Base-by-base conservation (phyloP, 2,113 vertebrate species). In the Zonotrichia leucophrys region DNA sequence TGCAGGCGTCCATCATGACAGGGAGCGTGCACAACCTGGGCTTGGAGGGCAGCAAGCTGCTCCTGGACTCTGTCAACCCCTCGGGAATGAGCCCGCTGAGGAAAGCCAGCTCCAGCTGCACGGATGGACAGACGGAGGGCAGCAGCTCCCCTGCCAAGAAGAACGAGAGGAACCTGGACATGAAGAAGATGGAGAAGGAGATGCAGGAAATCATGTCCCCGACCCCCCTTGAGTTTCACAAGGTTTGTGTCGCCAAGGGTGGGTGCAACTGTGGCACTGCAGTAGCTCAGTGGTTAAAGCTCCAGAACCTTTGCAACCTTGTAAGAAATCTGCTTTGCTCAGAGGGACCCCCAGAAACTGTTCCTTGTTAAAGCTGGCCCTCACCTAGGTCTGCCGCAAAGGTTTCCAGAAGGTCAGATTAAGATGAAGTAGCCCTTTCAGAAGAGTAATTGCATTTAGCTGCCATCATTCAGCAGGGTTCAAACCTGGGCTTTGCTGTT, bases 1-100 rank as follows among this genome's bases (percentile, higher is more conserved):
- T 70, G 2, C 97, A 99, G 99, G 99, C 99, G 1, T 99, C 99
- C 84, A 99, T 99, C 97, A 99, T 99, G 99, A 99, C 98, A 7
- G 98, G 99, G 80, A 98, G 98, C 1, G 97, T 98, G 50, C 98
- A 99, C 59, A 99, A 97, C 47, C 95, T 98, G 86, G 98, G 98
- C 78, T 96, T 98, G 13, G 98, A 99, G 31, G 98, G 98, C 80
- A 98, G 98, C 68, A 98, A 98, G 89, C 97, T 97, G 58, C 97
- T 97, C 39, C 97, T 98, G 52, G 98, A 99, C 93, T 97, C 98
- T 12, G 93, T 98, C 72, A 97, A 97, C 90, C 96, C 95, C 9
- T 96, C 98, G 2, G 97, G 98, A 79, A 94, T 94, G 78, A 98
- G 96, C 92, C 97, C 98, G 5, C 82, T 98, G 95, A 95, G 97